Conservation (phyloP, 2,797 vertebrate species). For the Hypotaenidia philippensis region DNA sequence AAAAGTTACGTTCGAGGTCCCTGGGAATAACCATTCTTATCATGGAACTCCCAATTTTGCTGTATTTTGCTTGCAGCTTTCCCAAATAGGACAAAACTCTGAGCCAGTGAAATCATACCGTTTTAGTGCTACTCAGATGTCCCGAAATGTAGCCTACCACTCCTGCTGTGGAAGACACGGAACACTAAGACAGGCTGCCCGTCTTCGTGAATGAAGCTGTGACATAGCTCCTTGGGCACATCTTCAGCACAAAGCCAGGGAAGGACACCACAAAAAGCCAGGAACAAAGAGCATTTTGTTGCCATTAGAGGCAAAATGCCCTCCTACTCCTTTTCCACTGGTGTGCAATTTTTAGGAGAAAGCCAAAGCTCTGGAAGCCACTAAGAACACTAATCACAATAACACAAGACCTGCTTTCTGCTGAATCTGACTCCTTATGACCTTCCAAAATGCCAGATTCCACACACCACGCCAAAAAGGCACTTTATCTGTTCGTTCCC, state of each 20-base stretch:
- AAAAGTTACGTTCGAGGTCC: neutral
- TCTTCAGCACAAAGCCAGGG: neutral
- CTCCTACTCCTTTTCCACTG: neutral
- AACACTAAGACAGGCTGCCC: neutral
- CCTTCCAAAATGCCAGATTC: neutral
- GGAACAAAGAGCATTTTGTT: neutral
- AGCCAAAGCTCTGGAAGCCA: neutral
- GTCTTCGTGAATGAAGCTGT: rapidly evolving
- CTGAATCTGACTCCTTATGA: neutral
- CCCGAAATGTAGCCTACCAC: neutral
- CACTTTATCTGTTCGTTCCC: neutral
- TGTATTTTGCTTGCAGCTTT: neutral
- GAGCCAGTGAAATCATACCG: neutral
- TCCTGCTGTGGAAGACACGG: neutral
- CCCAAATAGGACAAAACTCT: neutral
- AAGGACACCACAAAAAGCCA: rapidly evolving
- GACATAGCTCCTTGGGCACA: neutral
- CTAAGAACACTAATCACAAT: neutral
- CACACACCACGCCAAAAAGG: neutral
- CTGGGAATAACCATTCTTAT: neutral
- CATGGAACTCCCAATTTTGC: neutral
- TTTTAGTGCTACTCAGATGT: neutral
- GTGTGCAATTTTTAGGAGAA: neutral
- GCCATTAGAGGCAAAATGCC: neutral
- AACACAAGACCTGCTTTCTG: neutral